Base-by-base conservation (phyloP, 2,113 vertebrate species). In the Poecilia latipinna region DNA sequence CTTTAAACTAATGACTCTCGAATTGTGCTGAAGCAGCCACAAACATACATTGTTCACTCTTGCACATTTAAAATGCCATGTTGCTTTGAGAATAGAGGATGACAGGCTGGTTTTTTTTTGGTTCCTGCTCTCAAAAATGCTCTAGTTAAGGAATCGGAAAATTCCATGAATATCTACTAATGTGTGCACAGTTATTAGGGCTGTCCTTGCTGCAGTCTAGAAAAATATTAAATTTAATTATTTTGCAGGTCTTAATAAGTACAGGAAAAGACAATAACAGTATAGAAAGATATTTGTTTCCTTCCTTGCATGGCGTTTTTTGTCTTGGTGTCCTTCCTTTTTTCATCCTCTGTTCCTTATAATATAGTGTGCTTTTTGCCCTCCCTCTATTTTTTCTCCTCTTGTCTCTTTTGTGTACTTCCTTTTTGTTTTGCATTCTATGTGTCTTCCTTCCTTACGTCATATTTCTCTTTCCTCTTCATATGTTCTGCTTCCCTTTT, bases 1-100 rank as follows among this genome's bases (percentile, higher is more conserved):
- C 42, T 72, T 82, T 78, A 73, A 68, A 70, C 5, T 77, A 61
- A 60, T 74, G 8, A 48, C 77, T 89, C 67, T 51, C 3, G 17
- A 66, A 26, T 35, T 65, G 12, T 42, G 15, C 22, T 42, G 22
- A 54, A 24, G 24, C 51, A 42, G 7, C 5, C 65, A 42, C n/a
- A 42, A 39, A 35, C 35, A 11, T 11, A 8, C 61, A 19, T 32
- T 63, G 28, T 13, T 6, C 64, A 37, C 10, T 65, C 11, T 26
- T 65, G 15, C 11, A n/a, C 32, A 54, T 54, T 65, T 37, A 22
- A 10, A 4, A n/a, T 24, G 35, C 19, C 35, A n/a, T 24, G 24
- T 3, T 65, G 24, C 32, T 65, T 39, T 26, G 11, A 24, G 64
- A 26, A 26, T 65, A n/a, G 32, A n/a, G 35, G 1, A 39, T 42